Base-by-base conservation (phyloP, 2,797 vertebrate genomes). In the Emydoidea blandingii region DNA sequence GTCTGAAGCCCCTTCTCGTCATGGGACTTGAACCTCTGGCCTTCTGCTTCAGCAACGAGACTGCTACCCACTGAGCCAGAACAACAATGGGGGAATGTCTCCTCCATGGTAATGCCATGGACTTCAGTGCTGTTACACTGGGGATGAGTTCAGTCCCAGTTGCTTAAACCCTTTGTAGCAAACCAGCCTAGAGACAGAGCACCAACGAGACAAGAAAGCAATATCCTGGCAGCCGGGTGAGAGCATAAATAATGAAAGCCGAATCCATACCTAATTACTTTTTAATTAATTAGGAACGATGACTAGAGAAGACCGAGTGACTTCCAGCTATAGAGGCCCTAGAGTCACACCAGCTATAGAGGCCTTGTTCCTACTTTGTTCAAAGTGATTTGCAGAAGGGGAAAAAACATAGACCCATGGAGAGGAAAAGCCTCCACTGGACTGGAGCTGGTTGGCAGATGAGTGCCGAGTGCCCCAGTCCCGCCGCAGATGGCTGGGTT, bases 241-340 rank as follows among this genome's bases (percentile, higher is more conserved):
- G 91, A 10, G 34, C 19, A 9, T 90, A 95, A 96, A 92, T 96
- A 97, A 96, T 91, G 91, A 88, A 95, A 96, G 95, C 96, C 83
- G 50, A 94, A 98, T 97, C 97, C 90, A 96, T 97, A 96, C 97
- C 96, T 97, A 97, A 98, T 98, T 98, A 96, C 97, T 91, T 96
- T 96, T 96, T 96, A 96, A 97, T 98, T 98, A 98, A 98, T 97
- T 97, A 97, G 94, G 98, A 97, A 96, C 97, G 97, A 98, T 97
- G 97, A 98, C 98, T 96, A 92, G 94, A 87, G 29, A 86, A 91
- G 95, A 94, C 95, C 5, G 1, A 74, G 95, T 14, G 37, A 95
- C 96, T 96, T 50, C 54, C 57, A 78, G 89, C 85, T 25, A 37
- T 52, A 91, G 95, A 93, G 93, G 93, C 93, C 93, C 41, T 41